These are phyloP conservation scores for Pelagia noctiluca DNA, from an alignment of 30 jellyfish, hydroid and myxozoan genomes.

Conservation along the genomic window DNA sequence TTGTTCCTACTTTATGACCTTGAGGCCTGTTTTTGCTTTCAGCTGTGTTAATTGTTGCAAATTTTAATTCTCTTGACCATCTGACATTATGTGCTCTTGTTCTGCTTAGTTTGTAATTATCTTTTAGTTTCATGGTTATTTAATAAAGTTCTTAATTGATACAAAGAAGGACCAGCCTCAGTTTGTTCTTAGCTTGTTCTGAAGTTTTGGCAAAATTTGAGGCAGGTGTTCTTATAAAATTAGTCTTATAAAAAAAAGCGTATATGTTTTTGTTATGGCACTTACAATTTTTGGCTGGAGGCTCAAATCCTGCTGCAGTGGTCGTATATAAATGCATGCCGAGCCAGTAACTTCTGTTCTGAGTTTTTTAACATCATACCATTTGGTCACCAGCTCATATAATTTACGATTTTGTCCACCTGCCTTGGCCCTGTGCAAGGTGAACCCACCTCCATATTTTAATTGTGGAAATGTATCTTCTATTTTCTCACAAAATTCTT, in stretches of 20 bases:
- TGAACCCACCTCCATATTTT: not conserved
- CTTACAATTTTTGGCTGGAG: not conserved
- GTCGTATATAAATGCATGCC: not conserved
- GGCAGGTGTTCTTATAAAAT: too few species aligned
- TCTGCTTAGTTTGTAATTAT: too few species aligned
- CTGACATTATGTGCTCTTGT: too few species aligned
- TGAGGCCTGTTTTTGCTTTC: too few species aligned
- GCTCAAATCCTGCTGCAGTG: conserved; percentile 1
- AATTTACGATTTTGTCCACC: not conserved
- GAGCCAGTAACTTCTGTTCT: not conserved
- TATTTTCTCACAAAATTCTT: not conserved
- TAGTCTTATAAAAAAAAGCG: not conserved
- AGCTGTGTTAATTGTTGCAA: too few species aligned
- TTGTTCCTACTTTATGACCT: too few species aligned
- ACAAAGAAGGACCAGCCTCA: too few species aligned
- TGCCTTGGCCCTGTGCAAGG: conserved; percentile 1
- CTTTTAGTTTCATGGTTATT: too few species aligned
- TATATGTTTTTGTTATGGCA: not conserved
- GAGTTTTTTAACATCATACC: not conserved
- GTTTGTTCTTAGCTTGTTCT: too few species aligned
- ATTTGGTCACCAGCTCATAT: not conserved
- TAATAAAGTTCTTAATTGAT: too few species aligned
- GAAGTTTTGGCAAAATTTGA: too few species aligned
- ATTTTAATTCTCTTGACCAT: too few species aligned
- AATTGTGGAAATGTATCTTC: not conserved